Conservation (phyloP, 2,797 vertebrate species). For the Falco columbarius region DNA sequence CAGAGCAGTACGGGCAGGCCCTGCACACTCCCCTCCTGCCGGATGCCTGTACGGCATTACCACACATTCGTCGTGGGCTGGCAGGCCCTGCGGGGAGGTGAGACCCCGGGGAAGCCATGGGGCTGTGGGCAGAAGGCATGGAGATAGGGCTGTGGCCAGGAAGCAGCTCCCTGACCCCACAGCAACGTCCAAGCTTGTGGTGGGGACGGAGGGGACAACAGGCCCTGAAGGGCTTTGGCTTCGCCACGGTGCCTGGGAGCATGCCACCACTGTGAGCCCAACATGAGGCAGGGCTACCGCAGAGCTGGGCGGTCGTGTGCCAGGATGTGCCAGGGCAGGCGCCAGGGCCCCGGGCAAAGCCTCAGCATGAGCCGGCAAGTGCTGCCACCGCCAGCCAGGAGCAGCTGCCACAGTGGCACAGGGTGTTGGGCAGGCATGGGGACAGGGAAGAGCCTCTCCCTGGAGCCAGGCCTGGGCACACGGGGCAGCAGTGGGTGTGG, state of each 20-base stretch:
- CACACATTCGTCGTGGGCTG: accelerated
- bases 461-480: accelerated
- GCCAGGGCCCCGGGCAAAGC: background rate
- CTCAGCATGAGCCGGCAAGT: accelerated
- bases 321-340: background rate
- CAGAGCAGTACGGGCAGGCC: background rate
- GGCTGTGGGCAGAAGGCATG: background rate
- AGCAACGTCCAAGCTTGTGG: background rate
- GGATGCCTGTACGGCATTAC: background rate
- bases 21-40: accelerated
- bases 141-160: accelerated
- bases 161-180: background rate
- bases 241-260: accelerated
- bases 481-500: accelerated
- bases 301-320: accelerated
- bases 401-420: background rate
- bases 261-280: accelerated
- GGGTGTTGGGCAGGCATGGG: accelerated
- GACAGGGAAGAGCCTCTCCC: accelerated
- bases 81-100: background rate
- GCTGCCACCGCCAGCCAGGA: background rate
- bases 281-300: background rate
- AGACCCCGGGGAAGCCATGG: background rate
- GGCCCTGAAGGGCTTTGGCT: accelerated
- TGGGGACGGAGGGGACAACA: accelerated